phyloP scores from a whole-genome alignment of 2,113 vertebrate species.

The Irena cyanogastra region DNA sequence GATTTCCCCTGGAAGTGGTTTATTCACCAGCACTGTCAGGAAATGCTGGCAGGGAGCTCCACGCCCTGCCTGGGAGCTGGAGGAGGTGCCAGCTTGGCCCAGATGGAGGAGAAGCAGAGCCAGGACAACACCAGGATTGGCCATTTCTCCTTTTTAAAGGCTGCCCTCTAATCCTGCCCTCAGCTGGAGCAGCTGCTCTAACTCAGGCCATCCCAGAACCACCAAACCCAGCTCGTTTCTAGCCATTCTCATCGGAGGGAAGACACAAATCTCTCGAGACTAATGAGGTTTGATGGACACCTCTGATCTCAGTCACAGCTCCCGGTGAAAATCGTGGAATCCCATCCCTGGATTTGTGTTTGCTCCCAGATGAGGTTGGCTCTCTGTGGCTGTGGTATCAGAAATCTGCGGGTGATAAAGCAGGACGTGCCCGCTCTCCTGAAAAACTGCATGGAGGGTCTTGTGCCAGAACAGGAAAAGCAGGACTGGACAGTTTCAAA shows the following conservation, averaged over 20 bases:
- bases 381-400: neutral
- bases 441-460: fast-evolving
- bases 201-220: neutral
- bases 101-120: neutral
- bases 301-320: neutral
- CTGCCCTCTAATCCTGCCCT: neutral
- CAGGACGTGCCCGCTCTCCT: neutral
- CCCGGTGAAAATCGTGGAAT: fast-evolving
- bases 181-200: neutral
- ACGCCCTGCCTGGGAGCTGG: fast-evolving
- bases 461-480: neutral
- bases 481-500: neutral
- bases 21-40: fast-evolving
- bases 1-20: neutral
- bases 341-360: neutral
- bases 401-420: neutral
- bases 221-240: fast-evolving
- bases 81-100: neutral
- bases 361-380: neutral
- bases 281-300: neutral
- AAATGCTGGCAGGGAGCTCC: neutral
- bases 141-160: neutral
- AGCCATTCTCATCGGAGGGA: fast-evolving
- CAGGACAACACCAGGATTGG: neutral
- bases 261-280: fast-evolving